Conservation (phyloP, 92 coral and sea anemone genomes). For the Heteractis magnifica region DNA sequence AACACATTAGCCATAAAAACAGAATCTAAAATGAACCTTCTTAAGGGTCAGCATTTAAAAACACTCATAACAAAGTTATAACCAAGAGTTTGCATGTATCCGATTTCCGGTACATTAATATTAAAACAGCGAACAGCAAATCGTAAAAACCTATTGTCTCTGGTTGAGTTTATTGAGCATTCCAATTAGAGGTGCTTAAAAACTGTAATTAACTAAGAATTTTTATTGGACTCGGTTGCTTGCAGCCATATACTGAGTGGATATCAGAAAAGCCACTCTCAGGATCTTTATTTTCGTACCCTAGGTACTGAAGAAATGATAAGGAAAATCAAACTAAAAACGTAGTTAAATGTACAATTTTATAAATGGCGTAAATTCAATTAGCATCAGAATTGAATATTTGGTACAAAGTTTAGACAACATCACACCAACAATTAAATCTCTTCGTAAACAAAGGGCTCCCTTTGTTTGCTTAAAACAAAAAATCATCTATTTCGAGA, state of each 20-base stretch:
- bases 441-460: background rate
- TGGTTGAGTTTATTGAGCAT: slow-evolving; percentile 5
- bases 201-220: slow-evolving; percentile 13
- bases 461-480: background rate
- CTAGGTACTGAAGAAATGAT: background rate
- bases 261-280: background rate
- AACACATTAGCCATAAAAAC: background rate
- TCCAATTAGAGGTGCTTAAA: slow-evolving; percentile 22
- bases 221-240: background rate
- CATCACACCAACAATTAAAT: background rate
- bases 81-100: background rate
- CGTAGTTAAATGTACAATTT: background rate
- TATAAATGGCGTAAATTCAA: background rate
- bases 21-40: background rate
- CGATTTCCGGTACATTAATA: slow-evolving; percentile 11
- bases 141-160: slow-evolving; percentile 19
- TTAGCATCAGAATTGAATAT: slow-evolving; percentile 3
- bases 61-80: background rate
- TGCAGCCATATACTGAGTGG: background rate
- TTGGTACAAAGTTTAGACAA: slow-evolving; percentile 2
- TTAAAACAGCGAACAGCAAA: slow-evolving; percentile 7
- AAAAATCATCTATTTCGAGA: background rate
- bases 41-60: slow-evolving; percentile 4
- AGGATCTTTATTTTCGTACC: background rate
- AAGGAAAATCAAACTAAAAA: background rate